Evolutionary conservation across 1,140 invertebrate genomes (phyloP).

Genomic region (Eumaeus atala): DNA sequence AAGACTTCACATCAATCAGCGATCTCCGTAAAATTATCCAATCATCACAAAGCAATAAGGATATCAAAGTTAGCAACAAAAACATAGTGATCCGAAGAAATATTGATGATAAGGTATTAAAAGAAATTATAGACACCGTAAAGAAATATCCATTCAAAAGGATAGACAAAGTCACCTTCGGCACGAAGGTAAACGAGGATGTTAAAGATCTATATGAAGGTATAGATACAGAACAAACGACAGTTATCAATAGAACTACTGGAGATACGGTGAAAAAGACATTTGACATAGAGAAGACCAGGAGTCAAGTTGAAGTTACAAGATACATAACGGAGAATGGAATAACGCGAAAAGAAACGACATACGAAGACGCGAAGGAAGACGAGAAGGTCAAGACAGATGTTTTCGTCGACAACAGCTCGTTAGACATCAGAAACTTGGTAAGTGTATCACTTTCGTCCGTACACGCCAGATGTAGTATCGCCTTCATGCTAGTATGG

Average conservation of each 20-base stretch:
- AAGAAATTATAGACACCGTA: constrained; percentile 66
- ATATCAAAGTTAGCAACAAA: constrained; percentile 63
- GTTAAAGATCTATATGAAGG: constrained; percentile 69
- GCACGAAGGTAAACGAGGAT: constrained; percentile 65
- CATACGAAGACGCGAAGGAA: constrained; percentile 70
- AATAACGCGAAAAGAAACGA: constrained; percentile 68
- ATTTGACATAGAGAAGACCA: constrained; percentile 67
- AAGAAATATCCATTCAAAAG: constrained; percentile 68
- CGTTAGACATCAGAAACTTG: constrained; percentile 72
- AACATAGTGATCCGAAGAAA: constrained; percentile 66
- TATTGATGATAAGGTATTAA: constrained; percentile 60
- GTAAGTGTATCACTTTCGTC: constrained; percentile 51
- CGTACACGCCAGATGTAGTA: too few relatives aligned
- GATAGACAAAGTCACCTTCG: constrained; percentile 64
- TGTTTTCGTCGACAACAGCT: constrained; percentile 70
- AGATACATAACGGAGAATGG: constrained; percentile 71
- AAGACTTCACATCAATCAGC: constrained; percentile 67
- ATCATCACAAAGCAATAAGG: constrained; percentile 51
- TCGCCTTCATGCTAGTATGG: too few relatives aligned
- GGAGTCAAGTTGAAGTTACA: constrained; percentile 70
- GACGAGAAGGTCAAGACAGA: constrained; percentile 70
- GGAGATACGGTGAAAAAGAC: constrained; percentile 64
- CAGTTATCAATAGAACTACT: constrained; percentile 48
- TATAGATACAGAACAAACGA: constrained; percentile 57
- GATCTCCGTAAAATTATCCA: constrained; percentile 65